Conservation (phyloP, 2,888 invertebrate species). For the Ophion obscuratus region DNA sequence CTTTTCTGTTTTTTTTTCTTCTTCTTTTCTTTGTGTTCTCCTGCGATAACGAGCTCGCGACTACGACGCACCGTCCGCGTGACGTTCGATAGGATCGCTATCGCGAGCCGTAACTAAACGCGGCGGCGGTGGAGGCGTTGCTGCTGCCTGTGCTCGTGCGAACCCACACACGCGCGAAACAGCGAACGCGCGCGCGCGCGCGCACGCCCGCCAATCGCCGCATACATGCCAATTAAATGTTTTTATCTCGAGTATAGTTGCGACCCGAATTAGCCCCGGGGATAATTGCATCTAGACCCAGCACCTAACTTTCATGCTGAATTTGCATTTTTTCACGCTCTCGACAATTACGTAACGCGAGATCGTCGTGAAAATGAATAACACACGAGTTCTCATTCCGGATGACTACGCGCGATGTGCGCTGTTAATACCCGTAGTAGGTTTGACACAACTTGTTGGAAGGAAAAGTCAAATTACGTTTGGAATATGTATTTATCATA, state of each 20-base stretch:
- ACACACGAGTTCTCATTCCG: not conserved
- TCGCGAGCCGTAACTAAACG: slow-evolving; percentile 26
- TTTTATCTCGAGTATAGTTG: not conserved
- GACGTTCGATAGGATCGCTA: slow-evolving; percentile 54
- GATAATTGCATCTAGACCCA: slow-evolving; percentile 10
- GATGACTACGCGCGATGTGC: not conserved
- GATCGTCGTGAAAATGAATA: not conserved
- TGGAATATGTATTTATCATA: no score
- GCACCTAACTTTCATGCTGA: not conserved
- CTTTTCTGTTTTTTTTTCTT: not conserved
- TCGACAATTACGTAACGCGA: not conserved
- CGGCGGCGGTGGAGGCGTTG: slow-evolving; percentile 16
- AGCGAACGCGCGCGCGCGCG: slow-evolving; percentile 12
- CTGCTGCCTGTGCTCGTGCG: not conserved
- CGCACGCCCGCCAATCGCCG: slow-evolving; percentile 40
- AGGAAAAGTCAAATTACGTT: no score
- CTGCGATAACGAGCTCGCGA: not conserved
- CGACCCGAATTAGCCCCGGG: not conserved
- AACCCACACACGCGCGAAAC: not conserved
- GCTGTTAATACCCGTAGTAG: no score
- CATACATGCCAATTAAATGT: slow-evolving; percentile 43
- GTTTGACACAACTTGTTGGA: no score
- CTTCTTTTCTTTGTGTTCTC: not conserved
- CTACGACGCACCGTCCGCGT: slow-evolving; percentile 23
- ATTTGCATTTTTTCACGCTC: slow-evolving; percentile 5